phyloP scores from a whole-genome alignment of 2,113 vertebrate genomes.

The Pygoscelis adeliae region DNA sequence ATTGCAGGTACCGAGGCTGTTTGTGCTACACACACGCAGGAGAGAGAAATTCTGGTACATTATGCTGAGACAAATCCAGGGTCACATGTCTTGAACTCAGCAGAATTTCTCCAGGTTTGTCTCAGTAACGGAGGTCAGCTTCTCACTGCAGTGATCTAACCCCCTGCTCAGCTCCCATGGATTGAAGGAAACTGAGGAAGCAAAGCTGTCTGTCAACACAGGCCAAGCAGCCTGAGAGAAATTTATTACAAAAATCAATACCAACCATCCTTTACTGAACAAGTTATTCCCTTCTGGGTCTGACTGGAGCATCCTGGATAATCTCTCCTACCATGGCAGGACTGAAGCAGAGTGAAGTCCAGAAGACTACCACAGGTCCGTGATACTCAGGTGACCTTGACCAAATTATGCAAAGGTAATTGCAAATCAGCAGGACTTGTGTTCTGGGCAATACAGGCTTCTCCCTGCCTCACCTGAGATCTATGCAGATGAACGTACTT shows the following conservation, averaged over 20 bases:
- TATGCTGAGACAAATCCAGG: neutral
- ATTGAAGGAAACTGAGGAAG: neutral
- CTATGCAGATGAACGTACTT: neutral
- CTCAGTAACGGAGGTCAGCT: neutral
- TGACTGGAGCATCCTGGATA: neutral
- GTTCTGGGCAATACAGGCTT: neutral
- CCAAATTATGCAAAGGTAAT: neutral
- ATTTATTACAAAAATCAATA: neutral
- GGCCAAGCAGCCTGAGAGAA: neutral
- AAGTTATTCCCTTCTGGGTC: neutral
- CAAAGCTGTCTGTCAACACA: neutral
- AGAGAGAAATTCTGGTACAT: neutral
- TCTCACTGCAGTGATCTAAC: neutral
- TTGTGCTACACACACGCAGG: neutral
- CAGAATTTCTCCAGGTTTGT: neutral
- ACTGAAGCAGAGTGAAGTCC: neutral
- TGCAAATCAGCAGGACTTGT: neutral
- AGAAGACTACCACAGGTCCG: neutral
- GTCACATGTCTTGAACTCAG: neutral
- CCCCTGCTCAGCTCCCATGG: neutral
- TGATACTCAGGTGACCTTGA: neutral
- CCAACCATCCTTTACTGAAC: neutral
- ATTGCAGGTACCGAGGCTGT: neutral
- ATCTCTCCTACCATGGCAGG: neutral
- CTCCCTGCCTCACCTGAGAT: neutral